Conservation (phyloP, 2,113 vertebrate species). For the Stomatorhinus ivindoensis region DNA sequence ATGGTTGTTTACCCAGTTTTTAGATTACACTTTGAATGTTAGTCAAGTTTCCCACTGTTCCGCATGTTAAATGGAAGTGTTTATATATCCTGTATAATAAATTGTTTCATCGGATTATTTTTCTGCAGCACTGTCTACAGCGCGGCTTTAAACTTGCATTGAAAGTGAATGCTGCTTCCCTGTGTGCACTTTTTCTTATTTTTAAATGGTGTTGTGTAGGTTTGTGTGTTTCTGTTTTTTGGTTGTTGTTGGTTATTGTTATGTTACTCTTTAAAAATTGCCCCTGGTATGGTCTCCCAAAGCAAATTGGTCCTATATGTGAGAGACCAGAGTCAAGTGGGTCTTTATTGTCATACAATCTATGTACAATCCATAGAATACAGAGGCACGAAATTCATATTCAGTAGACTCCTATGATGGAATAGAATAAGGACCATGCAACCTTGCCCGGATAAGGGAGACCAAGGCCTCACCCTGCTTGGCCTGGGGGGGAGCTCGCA, state of each 20-base stretch:
- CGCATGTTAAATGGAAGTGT: neutral
- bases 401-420: neutral
- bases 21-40: neutral
- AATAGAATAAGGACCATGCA: neutral
- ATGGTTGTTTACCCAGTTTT: neutral
- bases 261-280: neutral
- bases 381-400: neutral
- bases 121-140: neutral
- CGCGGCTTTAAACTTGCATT: neutral
- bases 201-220: neutral
- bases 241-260: neutral
- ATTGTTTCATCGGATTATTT: neutral
- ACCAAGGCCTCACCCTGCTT: neutral
- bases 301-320: neutral
- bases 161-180: neutral
- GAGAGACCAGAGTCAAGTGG: neutral
- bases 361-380: neutral
- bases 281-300: neutral
- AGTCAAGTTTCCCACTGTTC: neutral
- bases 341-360: neutral
- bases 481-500: no score
- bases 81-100: neutral
- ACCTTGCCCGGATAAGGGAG: neutral
- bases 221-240: neutral
- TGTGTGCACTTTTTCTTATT: neutral